Evolutionary conservation across 2,797 vertebrate genomes (phyloP), one percentile per base, ranked within the genome.

Genomic region (Dromococcyx pavoninus): DNA sequence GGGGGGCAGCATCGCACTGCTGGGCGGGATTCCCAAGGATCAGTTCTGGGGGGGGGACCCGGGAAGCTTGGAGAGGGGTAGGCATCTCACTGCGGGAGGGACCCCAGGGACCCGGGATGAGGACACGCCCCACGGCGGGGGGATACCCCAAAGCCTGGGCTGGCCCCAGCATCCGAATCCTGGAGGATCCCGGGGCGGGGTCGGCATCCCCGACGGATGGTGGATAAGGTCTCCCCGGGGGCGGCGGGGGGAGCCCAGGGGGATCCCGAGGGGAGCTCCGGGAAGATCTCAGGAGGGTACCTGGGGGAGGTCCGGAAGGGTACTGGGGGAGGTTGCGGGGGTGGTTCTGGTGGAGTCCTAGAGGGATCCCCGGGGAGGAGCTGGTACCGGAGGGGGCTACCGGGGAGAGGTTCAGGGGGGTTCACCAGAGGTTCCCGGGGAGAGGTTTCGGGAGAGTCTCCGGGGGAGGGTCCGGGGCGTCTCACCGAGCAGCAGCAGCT

Each of bases 401-500:
- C n/a, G n/a, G n/a, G n/a, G n/a, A n/a, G n/a, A n/a, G n/a, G n/a
- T n/a, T n/a, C n/a, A n/a, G n/a, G n/a, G n/a, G n/a, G n/a, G n/a
- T n/a, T n/a, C n/a, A n/a, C n/a, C n/a, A n/a, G n/a, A n/a, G n/a
- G n/a, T n/a, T n/a, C n/a, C n/a, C n/a, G n/a, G n/a, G n/a, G n/a
- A n/a, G n/a, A n/a, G n/a, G n/a, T n/a, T n/a, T n/a, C n/a, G n/a
- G n/a, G n/a, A n/a, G n/a, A n/a, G n/a, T n/a, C n/a, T n/a, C n/a
- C 60, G 72, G 9, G 64, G 60, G 37, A 62, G 46, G 44, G 27
- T 32, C 30, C 30, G 13, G 24, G 66, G 30, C n/a, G 33, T 50
- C 91, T 97, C 97, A 99, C 99, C 99, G 80, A 99, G 96, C 56
- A 99, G 97, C 41, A 99, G 98, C 98, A 99, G 97, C 79, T 99